These are phyloP conservation scores for Chrysocyon brachyurus DNA, from an alignment of 2,797 vertebrate genomes.

Conservation along the genomic window DNA sequence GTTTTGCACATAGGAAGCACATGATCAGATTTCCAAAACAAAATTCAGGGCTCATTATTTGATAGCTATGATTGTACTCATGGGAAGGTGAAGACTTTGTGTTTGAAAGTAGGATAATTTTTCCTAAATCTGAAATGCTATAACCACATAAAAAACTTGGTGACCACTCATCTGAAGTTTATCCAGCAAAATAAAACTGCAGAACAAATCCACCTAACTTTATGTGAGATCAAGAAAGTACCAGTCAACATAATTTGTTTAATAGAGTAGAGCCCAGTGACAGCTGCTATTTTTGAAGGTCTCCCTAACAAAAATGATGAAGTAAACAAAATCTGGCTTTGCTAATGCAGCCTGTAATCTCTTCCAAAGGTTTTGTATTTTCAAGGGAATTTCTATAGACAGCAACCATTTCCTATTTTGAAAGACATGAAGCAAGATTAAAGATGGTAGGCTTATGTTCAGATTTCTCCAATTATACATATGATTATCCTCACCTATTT, in stretches of 20 bases:
- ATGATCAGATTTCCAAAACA: neutral
- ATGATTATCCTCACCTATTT: neutral
- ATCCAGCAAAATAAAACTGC: neutral
- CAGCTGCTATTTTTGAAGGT: neutral
- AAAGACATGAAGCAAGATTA: neutral
- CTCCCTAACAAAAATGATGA: neutral
- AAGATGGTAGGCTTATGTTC: neutral
- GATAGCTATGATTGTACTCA: neutral
- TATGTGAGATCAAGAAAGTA: neutral
- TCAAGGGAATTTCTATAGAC: neutral
- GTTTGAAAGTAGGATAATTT: neutral
- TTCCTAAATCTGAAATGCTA: neutral
- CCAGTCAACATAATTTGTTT: neutral
- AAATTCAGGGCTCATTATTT: neutral
- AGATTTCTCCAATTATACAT: neutral
- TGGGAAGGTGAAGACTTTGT: neutral
- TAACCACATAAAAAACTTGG: neutral
- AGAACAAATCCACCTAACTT: neutral
- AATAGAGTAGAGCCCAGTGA: neutral
- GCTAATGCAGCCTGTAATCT: neutral
- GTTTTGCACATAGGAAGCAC: neutral
- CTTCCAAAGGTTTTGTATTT: neutral
- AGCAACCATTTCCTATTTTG: neutral
- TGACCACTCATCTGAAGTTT: constrained; percentile 5
- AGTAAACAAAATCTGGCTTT: neutral